A percentile compares a stretch with the other conserved stretches of the same genome.
Conservation (phyloP, 1,140 invertebrate species). For the Acromyrmex heyeri region DNA sequence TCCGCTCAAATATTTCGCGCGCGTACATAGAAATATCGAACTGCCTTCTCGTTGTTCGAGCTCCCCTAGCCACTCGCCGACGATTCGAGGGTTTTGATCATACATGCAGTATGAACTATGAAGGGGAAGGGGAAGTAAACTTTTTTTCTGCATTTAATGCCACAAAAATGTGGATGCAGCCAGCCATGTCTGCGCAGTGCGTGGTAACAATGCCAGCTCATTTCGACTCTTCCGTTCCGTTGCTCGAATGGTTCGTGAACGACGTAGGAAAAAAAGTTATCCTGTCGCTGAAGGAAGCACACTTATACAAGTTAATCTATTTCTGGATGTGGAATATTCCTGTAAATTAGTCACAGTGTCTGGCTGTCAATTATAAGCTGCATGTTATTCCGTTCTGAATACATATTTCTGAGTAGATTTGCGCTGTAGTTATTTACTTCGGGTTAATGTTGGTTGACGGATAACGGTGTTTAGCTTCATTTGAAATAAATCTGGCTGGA, state of each 20-base stretch:
- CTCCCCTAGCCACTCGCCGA: neutral
- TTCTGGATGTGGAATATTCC: neutral
- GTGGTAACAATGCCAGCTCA: constrained; percentile 35
- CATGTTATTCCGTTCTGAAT: neutral
- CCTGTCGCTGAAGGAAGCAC: neutral
- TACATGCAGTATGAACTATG: neutral
- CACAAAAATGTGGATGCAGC: constrained; percentile 31
- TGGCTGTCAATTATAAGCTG: neutral
- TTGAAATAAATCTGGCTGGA: constrained; percentile 9
- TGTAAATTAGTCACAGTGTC: constrained; percentile 20
- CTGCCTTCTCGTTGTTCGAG: constrained; percentile 51
- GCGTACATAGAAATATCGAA: constrained; percentile 70
- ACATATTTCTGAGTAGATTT: neutral
- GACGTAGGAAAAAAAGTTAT: neutral
- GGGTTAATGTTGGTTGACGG: neutral
- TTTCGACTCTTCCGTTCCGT: constrained; percentile 41
- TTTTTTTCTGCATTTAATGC: constrained; percentile 73
- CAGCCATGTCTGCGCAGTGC: neutral
- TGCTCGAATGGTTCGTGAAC: neutral
- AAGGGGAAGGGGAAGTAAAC: constrained; percentile 41
- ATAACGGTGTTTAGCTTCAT: constrained; percentile 2
- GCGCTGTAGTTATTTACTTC: neutral
- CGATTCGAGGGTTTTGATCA: constrained; percentile 15
- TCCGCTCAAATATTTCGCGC: constrained; percentile 71
- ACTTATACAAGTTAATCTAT: neutral